Percentiles rank a stretch among this genome's conserved stretches.
phyloP scores from a whole-genome alignment of 2,888 invertebrate species.

The Neelides folsomi region DNA sequence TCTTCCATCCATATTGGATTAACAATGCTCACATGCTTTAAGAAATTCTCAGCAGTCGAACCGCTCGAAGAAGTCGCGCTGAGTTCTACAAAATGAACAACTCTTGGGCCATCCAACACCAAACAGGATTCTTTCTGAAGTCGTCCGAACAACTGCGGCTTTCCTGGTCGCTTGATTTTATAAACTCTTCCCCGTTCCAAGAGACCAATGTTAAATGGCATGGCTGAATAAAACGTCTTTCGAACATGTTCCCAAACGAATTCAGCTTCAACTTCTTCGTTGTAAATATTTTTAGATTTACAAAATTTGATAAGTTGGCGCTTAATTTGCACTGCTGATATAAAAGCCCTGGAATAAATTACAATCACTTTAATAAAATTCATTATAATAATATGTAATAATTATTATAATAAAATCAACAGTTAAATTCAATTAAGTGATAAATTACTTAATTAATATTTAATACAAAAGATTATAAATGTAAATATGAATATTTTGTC shows the following conservation, averaged over 20 bases:
- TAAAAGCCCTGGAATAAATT: conserved; percentile 53
- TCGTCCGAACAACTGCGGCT: conserved; percentile 11
- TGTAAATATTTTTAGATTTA: conserved; percentile 35
- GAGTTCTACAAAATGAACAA: conserved; percentile 9
- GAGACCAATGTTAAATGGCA: conserved; percentile 69
- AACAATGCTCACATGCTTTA: conserved; percentile 9
- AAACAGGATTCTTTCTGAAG: conserved; percentile 23
- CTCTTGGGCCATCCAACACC: background rate
- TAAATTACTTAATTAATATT: background rate
- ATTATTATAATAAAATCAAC: no score
- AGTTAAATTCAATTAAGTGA: background rate
- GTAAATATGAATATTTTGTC: conserved; percentile 1
- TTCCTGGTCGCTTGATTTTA: conserved; percentile 13
- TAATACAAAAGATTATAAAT: background rate
- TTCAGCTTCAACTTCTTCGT: conserved; percentile 36
- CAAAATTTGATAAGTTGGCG: conserved; percentile 64
- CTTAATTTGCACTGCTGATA: conserved; percentile 65
- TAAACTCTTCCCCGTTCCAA: conserved; percentile 15
- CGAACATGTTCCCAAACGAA: conserved; percentile 42
- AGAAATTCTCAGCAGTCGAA: conserved; percentile 1
- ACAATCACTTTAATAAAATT: no score
- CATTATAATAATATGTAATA: no score
- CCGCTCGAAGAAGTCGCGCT: background rate
- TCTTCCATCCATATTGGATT: no score
- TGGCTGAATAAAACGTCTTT: conserved; percentile 65